A percentile compares a stretch with the other conserved stretches of the same genome.
Evolutionary conservation across 2,113 vertebrate species (phyloP).

Genomic region (Geococcyx californianus): DNA sequence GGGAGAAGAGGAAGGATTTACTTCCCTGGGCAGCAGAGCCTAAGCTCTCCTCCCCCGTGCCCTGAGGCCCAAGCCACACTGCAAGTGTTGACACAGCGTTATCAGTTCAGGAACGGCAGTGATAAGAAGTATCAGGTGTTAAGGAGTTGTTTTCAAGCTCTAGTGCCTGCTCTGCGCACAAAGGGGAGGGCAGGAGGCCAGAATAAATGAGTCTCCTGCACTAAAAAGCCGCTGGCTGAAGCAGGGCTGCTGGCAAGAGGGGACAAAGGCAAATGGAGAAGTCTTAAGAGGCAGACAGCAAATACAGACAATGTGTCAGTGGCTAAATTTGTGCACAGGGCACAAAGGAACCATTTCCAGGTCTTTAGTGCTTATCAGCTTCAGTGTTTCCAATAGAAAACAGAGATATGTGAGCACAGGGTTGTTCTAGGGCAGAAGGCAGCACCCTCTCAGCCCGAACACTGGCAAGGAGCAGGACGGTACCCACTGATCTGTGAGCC

Average conservation of each 20-base stretch:
- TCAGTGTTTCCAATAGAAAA: neutral
- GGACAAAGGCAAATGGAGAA: neutral
- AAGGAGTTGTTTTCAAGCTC: neutral
- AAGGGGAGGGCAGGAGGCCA: neutral
- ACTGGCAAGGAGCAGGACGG: neutral
- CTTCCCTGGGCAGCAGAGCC: neutral
- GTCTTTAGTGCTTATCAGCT: no score
- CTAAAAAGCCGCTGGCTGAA: neutral
- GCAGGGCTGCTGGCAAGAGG: neutral
- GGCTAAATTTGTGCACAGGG: neutral
- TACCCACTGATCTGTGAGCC: neutral
- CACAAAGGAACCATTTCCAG: neutral
- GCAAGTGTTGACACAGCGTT: neutral
- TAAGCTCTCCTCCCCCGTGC: neutral
- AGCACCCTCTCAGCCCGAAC: neutral
- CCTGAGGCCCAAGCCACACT: neutral
- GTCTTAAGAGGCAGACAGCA: neutral
- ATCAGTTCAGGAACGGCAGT: neutral
- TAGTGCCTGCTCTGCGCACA: neutral
- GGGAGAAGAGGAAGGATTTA: neutral
- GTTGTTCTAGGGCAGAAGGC: neutral
- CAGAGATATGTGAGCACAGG: neutral
- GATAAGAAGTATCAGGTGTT: neutral
- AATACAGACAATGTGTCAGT: fast-evolving
- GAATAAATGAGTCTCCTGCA: neutral